phyloP scores from a whole-genome alignment of 2,797 vertebrate species.

The Pipistrellus nathusii region DNA sequence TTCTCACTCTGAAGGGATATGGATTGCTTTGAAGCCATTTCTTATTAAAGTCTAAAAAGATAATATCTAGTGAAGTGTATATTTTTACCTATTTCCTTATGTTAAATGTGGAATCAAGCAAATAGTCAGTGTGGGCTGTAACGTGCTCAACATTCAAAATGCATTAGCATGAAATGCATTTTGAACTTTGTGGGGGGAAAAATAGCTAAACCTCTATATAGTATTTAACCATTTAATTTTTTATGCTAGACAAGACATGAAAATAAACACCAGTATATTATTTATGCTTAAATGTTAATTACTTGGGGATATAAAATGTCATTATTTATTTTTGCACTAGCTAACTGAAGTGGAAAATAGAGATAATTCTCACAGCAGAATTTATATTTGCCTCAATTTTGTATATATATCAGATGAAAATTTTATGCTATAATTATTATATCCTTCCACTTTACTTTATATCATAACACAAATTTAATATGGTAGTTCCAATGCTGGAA shows the following conservation, averaged over 20 bases:
- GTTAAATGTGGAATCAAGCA: constrained; percentile 48
- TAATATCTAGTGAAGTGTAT: constrained; percentile 44
- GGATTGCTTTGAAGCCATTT: constrained; percentile 69
- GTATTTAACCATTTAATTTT: constrained; percentile 49
- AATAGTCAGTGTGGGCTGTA: not conserved
- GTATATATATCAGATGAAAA: constrained; percentile 21
- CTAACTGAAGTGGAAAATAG: constrained; percentile 29
- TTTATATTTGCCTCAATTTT: constrained; percentile 38
- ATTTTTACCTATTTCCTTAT: constrained; percentile 63
- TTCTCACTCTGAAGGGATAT: not conserved
- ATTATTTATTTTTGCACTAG: constrained; percentile 20
- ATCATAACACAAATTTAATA: not conserved
- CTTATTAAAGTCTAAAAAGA: constrained; percentile 59
- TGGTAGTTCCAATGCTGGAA: not conserved
- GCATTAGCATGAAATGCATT: not conserved
- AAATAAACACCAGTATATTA: not conserved
- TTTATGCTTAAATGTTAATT: constrained; percentile 42
- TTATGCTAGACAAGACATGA: not conserved
- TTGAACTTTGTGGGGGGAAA: not conserved
- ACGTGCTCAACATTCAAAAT: not conserved
- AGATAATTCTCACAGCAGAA: constrained; percentile 36
- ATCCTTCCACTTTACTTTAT: constrained; percentile 44
- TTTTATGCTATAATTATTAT: constrained; percentile 32
- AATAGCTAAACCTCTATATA: not conserved
- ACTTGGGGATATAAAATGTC: not conserved